These are phyloP conservation scores for Anas georgica DNA, from an alignment of 2,797 vertebrate genomes.

Conservation along the genomic window DNA sequence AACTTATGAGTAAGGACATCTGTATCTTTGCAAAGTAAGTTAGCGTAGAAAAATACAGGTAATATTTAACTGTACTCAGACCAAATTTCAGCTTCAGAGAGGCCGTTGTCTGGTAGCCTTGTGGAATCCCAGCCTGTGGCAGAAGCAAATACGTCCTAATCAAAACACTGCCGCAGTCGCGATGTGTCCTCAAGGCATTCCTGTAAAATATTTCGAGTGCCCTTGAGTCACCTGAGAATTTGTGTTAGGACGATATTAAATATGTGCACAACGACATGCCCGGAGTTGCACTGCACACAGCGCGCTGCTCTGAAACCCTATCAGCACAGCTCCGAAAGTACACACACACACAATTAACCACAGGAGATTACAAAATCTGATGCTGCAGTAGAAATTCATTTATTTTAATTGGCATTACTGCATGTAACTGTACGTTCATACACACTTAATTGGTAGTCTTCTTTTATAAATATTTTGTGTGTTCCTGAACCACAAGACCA, in stretches of 20 bases:
- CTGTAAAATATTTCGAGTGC: not conserved
- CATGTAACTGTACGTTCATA: not conserved
- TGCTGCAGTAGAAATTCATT: not conserved
- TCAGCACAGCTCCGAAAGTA: not conserved
- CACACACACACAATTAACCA: not conserved
- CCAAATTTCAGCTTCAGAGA: not conserved
- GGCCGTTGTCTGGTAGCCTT: not conserved
- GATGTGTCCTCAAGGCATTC: not conserved
- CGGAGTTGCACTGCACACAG: not conserved
- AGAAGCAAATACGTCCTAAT: not conserved
- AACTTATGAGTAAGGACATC: not conserved
- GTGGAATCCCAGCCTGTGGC: not conserved
- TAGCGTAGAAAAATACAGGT: not conserved
- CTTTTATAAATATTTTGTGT: not conserved
- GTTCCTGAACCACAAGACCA: not conserved
- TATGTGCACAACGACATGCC: not conserved
- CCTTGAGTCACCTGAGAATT: not conserved
- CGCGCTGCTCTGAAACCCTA: not conserved
- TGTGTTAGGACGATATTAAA: not conserved
- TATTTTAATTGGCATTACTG: not conserved
- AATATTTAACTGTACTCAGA: not conserved
- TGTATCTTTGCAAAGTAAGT: not conserved
- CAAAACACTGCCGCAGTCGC: not conserved
- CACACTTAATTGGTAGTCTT: not conserved
- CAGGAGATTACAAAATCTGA: not conserved